Evolutionary conservation across 2,888 invertebrate genomes (phyloP).

Genomic region (Tuberolachnus salignus): DNA sequence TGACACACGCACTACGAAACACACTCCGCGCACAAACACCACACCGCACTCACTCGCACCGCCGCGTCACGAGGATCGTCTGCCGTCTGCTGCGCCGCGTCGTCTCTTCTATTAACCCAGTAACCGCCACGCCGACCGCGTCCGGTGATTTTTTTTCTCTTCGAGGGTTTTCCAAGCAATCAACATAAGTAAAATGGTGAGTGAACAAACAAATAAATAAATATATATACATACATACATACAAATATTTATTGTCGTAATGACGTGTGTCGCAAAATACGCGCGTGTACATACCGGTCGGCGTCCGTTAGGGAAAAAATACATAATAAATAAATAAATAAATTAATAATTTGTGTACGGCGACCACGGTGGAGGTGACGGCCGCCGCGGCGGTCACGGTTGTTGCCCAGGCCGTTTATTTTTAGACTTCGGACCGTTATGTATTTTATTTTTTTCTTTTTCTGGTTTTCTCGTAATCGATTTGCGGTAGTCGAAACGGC

Average conservation of each 20-base stretch:
- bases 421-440: constrained; percentile 27
- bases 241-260: too few relatives aligned
- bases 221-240: too few relatives aligned
- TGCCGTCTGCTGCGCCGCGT: constrained; percentile 1
- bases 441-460: constrained; percentile 1
- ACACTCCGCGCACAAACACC: constrained; percentile 5
- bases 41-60: constrained; percentile 15
- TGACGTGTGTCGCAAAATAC: too few relatives aligned
- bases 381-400: not conserved
- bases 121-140: not conserved
- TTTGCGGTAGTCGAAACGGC: not conserved
- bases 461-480: constrained; percentile 13
- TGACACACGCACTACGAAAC: constrained; percentile 10
- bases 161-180: not conserved
- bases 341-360: too few relatives aligned
- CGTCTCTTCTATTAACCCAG: not conserved
- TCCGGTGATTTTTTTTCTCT: constrained; percentile 28
- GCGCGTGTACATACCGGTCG: not conserved
- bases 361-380: not conserved
- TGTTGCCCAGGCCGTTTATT: constrained; percentile 41
- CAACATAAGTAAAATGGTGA: constrained; percentile 38
- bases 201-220: too few relatives aligned
- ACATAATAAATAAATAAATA: not conserved
- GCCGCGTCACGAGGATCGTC: constrained; percentile 34
- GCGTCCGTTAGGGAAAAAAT: not conserved